These are phyloP conservation scores for Ammospiza caudacuta DNA, from an alignment of 2,113 vertebrate species.

Conservation along the genomic window DNA sequence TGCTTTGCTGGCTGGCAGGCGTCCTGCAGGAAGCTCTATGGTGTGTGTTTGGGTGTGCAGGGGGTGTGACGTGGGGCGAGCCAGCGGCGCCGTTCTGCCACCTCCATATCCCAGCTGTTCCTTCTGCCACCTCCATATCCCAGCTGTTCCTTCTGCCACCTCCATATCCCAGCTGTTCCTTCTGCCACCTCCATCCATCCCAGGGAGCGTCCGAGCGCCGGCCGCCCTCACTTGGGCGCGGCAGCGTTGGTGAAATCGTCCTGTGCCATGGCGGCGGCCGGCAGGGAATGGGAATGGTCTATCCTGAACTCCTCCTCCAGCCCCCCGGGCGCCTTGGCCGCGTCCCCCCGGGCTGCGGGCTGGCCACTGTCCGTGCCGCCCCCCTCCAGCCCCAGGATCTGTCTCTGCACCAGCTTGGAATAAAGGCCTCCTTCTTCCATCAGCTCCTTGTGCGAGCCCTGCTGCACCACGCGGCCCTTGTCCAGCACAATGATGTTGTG, in stretches of 20 bases:
- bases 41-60: not conserved
- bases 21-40: constrained; percentile 31
- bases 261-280: not conserved
- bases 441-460: constrained; percentile 87
- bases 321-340: not conserved
- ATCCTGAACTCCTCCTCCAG: constrained; percentile 57
- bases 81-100: not conserved
- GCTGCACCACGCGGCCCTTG: constrained; percentile 86
- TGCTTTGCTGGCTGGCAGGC: not conserved
- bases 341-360: not conserved
- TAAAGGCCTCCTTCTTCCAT: constrained; percentile 89
- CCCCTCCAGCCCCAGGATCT: constrained; percentile 83
- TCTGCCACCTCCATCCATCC: not conserved
- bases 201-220: not conserved
- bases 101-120: not conserved
- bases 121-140: not conserved
- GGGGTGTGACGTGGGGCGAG: not conserved
- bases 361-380: constrained; percentile 13
- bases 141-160: not conserved
- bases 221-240: not conserved
- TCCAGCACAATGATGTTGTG: constrained; percentile 93
- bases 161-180: not conserved
- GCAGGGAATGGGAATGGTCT: not conserved
- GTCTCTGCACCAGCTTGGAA: constrained; percentile 89
- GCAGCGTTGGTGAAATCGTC: not conserved